Evolutionary conservation across 2,888 invertebrate genomes (phyloP), one percentile per base, ranked within the genome.

Genomic region (Agrotis segetum): DNA sequence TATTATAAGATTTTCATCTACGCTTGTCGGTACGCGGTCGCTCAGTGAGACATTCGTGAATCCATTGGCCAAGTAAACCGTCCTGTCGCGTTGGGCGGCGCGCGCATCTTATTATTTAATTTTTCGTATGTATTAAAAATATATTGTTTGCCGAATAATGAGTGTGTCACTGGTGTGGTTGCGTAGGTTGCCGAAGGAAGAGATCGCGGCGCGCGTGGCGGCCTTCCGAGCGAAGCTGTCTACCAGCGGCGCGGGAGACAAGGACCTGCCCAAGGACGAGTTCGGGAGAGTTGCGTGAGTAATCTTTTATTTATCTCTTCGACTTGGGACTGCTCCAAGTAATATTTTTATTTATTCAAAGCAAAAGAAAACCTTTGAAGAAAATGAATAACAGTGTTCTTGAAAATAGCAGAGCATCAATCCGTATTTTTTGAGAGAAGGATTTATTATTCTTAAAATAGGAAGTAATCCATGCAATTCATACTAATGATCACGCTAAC

Each of bases 181-280:
- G 95, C 96, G 89, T 95, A 99, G 99, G 94, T 98, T 98, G 92
- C 97, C 97, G 65, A 97, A 97, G 87, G 98, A 98, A 88, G 99
- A 99, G 91, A 98, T 99, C 79, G 97, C 97, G 83, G 97, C 97
- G 88, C 98, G 99, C 90, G 98, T 99, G 81, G 97, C 98, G 72
- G 97, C 98, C 67, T 99, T 98, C 95, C 97, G 99, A 72, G 97
- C 97, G 87, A 98, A 99, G 97, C 96, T 99, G 88, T 97, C 98
- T 93, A 98, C 92, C 97, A 96, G 91, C 56, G 95, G 89, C 91
- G 93, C 89, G 89, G 93, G 89, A 90, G 95, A 95, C 55, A 96
- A 95, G 89, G 94, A 98, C 88, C 96, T 97, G 88, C 96, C 97
- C 59, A 96, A 97, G 87, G 98, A 99, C 96, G 98, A 98, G 94